Percentiles rank a stretch among this genome's conserved stretches.
Conservation (phyloP, 2,888 invertebrate genomes). For the Sinohyriopsis cumingii region DNA sequence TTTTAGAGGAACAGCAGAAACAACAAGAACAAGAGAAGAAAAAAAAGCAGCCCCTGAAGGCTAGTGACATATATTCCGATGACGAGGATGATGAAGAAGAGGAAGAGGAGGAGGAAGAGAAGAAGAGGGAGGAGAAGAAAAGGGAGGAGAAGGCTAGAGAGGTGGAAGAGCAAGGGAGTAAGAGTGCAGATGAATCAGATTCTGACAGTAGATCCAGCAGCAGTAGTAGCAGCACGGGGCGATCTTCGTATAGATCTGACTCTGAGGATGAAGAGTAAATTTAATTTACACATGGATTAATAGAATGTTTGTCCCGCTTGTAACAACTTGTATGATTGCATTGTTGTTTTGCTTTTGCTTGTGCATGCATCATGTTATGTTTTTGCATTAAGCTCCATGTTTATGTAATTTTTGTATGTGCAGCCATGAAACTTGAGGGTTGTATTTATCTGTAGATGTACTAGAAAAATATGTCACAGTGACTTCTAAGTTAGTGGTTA, state of each 20-base stretch:
- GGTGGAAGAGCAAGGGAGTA: constrained; percentile 37
- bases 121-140: constrained; percentile 46
- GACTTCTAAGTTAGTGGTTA: too few species aligned
- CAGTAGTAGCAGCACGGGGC: constrained; percentile 48
- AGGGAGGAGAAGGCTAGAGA: constrained; percentile 39
- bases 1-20: constrained; percentile 20
- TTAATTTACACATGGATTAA: background rate
- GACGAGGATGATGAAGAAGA: constrained; percentile 69
- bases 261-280: constrained; percentile 60
- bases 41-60: constrained; percentile 85
- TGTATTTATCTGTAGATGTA: too few species aligned
- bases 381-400: too few species aligned
- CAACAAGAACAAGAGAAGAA: constrained; percentile 70
- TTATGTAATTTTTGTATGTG: too few species aligned
- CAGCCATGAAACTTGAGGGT: too few species aligned
- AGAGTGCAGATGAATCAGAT: constrained; percentile 49
- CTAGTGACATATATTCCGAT: constrained; percentile 93
- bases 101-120: constrained; percentile 52
- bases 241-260: constrained; percentile 54
- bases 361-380: too few species aligned
- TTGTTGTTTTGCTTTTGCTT: too few species aligned
- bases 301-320: too few species aligned
- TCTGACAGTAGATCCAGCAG: constrained; percentile 51
- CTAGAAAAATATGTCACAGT: too few species aligned
- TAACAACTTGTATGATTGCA: too few species aligned